Conservation (phyloP, 2,888 invertebrate species). For the Camptogramma bilineatum region DNA sequence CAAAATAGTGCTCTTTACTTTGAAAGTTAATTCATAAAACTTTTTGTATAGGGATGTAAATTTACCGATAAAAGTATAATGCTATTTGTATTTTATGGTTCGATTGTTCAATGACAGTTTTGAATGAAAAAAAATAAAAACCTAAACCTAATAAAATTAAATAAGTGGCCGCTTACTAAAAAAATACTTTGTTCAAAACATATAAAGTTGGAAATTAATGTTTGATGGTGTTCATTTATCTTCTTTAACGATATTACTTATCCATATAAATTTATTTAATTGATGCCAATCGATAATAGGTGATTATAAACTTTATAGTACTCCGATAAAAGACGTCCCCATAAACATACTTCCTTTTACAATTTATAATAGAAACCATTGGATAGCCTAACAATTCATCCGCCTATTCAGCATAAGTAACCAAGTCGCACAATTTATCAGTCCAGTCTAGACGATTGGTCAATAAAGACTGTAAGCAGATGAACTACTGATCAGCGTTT, state of each 20-base stretch:
- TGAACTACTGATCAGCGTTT: constrained; percentile 61
- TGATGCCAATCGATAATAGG: not conserved
- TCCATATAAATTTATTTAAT: not conserved
- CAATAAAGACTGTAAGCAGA: constrained; percentile 68
- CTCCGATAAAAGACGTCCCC: not conserved
- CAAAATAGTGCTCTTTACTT: no score
- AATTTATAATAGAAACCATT: not conserved
- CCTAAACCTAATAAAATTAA: no score
- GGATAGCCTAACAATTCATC: constrained; percentile 53
- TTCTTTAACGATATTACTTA: no score
- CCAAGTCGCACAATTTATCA: constrained; percentile 44
- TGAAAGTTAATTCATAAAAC: not conserved
- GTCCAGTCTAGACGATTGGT: constrained; percentile 63
- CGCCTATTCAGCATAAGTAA: constrained; percentile 61
- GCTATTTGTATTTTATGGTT: constrained; percentile 13
- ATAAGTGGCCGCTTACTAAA: no score
- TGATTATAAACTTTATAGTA: not conserved
- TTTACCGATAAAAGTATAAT: constrained; percentile 16
- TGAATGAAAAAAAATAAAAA: constrained; percentile 2
- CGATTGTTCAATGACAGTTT: constrained; percentile 13
- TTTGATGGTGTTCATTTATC: no score
- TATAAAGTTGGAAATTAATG: no score
- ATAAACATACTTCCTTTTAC: not conserved
- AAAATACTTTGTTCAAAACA: no score
- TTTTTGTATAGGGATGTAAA: constrained; percentile 9